Percentiles rank a stretch among this genome's conserved stretches.
These are phyloP conservation scores for Hippolais icterina DNA, from an alignment of 2,113 vertebrate species.

Conservation along the genomic window DNA sequence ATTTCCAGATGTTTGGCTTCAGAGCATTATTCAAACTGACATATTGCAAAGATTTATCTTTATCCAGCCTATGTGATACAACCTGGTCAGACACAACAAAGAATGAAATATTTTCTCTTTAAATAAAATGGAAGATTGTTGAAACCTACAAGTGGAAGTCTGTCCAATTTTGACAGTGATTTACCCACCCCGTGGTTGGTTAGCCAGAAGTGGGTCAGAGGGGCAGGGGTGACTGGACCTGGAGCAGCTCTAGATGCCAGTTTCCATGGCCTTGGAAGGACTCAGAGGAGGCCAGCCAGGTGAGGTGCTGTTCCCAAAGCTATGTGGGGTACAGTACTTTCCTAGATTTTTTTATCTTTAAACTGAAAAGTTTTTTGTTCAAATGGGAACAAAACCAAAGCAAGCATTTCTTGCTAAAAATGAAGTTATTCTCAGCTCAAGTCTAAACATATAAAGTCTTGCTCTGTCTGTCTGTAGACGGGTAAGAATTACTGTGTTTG, in stretches of 20 bases:
- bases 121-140: neutral
- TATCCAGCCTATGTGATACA: neutral
- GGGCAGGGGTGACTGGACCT: neutral
- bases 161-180: neutral
- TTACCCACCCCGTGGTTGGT: neutral
- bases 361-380: neutral
- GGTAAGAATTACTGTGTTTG: neutral
- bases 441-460: neutral
- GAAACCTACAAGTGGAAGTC: neutral
- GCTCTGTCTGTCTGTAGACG: neutral
- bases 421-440: neutral
- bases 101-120: neutral
- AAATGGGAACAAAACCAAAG: neutral
- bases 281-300: neutral
- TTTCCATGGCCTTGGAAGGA: neutral
- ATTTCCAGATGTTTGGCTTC: slow-evolving; percentile 55
- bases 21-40: slow-evolving; percentile 26
- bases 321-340: neutral
- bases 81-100: slow-evolving; percentile 7
- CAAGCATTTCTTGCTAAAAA: neutral
- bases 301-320: neutral
- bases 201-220: neutral
- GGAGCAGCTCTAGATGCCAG: neutral
- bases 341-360: neutral
- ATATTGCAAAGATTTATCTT: slow-evolving; percentile 26